These are phyloP conservation scores for Micrasema longulum DNA, from an alignment of 1,140 invertebrate species.

Conservation along the genomic window DNA sequence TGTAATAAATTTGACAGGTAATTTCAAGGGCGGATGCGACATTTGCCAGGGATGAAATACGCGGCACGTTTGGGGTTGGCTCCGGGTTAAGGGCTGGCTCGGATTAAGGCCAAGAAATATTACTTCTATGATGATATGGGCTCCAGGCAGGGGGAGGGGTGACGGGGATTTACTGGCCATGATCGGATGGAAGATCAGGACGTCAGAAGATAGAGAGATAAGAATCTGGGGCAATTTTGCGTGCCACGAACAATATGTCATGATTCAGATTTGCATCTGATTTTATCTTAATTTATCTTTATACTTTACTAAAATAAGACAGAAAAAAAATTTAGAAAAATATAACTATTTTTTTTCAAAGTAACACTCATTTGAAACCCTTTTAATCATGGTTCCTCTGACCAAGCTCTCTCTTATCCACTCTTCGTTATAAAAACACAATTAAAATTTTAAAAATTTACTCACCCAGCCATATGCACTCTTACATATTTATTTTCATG, in stretches of 20 bases:
- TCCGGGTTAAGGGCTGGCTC: background rate
- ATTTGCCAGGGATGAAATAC: constrained; percentile 34
- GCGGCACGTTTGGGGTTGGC: constrained; percentile 22
- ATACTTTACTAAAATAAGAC: no score
- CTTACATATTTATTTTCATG: no score
- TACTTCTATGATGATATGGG: constrained; percentile 36
- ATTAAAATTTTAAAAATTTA: no score
- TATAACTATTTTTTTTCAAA: no score
- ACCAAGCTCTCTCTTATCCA: no score
- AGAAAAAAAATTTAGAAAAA: no score
- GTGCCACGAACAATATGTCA: background rate
- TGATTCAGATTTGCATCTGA: constrained; percentile 14
- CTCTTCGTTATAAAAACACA: no score
- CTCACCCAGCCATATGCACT: no score
- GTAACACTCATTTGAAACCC: no score
- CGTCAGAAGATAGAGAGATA: constrained; percentile 8
- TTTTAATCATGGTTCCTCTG: no score
- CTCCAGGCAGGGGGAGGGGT: constrained; percentile 28
- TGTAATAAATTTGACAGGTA: constrained; percentile 39
- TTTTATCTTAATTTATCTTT: constrained; percentile 9
- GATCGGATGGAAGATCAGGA: constrained; percentile 28
- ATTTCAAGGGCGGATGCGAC: constrained; percentile 35
- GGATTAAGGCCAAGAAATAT: constrained; percentile 38
- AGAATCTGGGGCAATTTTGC: background rate
- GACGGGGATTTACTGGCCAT: constrained; percentile 14